Evolutionary conservation across 2,113 vertebrate species (phyloP).

Genomic region (Numida meleagris): DNA sequence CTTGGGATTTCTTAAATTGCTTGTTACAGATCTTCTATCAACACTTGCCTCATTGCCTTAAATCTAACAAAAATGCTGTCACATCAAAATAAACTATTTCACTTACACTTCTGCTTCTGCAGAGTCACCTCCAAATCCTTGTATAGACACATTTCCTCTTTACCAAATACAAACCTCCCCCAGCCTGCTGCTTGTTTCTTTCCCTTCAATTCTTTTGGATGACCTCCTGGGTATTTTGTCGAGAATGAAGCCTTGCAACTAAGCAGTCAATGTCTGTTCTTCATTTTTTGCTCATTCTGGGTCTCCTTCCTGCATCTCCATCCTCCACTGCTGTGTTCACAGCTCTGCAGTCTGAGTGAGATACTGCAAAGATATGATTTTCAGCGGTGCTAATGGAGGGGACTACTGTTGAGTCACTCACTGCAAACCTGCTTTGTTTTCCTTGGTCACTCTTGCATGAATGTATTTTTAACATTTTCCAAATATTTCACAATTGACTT

Average conservation of each 20-base stretch:
- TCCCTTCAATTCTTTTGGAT: slow-evolving; percentile 49
- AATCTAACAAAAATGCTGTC: slow-evolving; percentile 27
- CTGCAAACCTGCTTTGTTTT: background rate
- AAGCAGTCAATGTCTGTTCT: slow-evolving; percentile 9
- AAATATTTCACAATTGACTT: background rate
- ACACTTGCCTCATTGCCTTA: slow-evolving; percentile 19
- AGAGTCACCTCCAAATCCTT: slow-evolving; percentile 54
- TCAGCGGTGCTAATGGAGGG: background rate
- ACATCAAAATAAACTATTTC: slow-evolving; percentile 52
- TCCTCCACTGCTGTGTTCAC: background rate
- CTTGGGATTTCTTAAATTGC: slow-evolving; percentile 16
- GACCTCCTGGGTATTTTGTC: slow-evolving; percentile 6
- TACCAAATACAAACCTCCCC: slow-evolving; percentile 14
- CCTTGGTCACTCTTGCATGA: background rate
- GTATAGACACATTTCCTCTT: slow-evolving; percentile 32
- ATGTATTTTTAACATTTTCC: background rate
- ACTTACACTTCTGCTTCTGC: slow-evolving; percentile 37
- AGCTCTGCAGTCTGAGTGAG: background rate
- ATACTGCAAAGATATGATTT: background rate
- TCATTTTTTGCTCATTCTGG: slow-evolving; percentile 24
- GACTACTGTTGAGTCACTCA: background rate
- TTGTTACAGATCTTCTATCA: slow-evolving; percentile 27
- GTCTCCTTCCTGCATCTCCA: background rate
- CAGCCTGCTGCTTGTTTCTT: slow-evolving; percentile 22
- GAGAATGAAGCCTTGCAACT: background rate